Evolutionary conservation across 2,113 vertebrate genomes (phyloP).

Genomic region (Oncorhynchus tshawytscha): DNA sequence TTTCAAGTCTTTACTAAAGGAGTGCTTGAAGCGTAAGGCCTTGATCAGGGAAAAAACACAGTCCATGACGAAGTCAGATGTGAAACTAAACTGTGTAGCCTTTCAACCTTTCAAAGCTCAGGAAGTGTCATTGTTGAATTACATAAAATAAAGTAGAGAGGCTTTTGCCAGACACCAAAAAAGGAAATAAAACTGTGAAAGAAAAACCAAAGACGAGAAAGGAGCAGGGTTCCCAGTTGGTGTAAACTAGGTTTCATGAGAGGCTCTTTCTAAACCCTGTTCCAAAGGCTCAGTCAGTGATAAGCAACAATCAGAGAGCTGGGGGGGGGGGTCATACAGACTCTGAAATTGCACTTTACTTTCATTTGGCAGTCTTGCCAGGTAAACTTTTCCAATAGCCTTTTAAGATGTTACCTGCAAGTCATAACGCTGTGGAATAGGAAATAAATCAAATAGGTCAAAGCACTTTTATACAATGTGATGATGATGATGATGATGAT

Average conservation of each 20-base stretch:
- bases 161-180: neutral
- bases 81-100: neutral
- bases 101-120: neutral
- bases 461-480: no score
- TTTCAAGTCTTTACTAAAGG: slow-evolving; percentile 17
- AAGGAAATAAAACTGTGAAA: neutral
- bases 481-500: no score
- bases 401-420: no score
- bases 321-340: neutral
- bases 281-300: neutral
- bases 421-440: no score
- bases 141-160: neutral
- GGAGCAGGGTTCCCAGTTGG: neutral
- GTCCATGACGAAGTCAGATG: slow-evolving; percentile 1
- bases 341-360: neutral
- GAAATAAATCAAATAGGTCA: no score
- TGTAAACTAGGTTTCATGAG: neutral
- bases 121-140: neutral
- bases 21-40: neutral
- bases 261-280: neutral
- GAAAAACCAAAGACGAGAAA: neutral
- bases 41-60: slow-evolving; percentile 3
- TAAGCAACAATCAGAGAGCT: neutral
- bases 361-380: neutral
- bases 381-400: neutral